Percentiles rank a stretch among this genome's conserved stretches.
These are phyloP conservation scores for Episyrphus balteatus DNA, from an alignment of 1,140 invertebrate species.

Conservation along the genomic window DNA sequence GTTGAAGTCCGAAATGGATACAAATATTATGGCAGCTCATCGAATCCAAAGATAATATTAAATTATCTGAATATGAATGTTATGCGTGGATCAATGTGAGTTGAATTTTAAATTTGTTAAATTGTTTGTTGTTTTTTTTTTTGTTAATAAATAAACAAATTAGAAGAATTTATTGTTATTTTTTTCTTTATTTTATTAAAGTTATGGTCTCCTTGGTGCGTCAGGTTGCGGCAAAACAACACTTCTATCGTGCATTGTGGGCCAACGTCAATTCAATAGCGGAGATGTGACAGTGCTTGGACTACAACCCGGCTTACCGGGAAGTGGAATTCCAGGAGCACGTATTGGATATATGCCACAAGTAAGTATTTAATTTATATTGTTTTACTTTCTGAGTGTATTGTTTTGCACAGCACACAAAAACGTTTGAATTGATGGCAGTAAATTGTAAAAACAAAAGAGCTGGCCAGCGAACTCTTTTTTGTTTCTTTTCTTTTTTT, in stretches of 20 bases:
- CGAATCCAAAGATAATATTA: slow-evolving; percentile 41
- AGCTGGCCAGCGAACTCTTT: neutral
- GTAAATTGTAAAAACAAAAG: neutral
- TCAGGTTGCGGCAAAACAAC: slow-evolving; percentile 82
- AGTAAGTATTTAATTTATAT: slow-evolving; percentile 35
- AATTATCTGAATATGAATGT: slow-evolving; percentile 46
- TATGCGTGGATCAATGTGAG: slow-evolving; percentile 47
- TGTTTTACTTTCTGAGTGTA: no score
- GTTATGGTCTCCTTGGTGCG: slow-evolving; percentile 76
- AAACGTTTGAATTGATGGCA: neutral
- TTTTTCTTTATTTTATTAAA: slow-evolving; percentile 32
- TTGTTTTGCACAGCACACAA: neutral
- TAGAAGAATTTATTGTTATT: neutral
- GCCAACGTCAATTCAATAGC: slow-evolving; percentile 56
- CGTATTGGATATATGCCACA: slow-evolving; percentile 79
- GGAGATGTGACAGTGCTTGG: slow-evolving; percentile 73
- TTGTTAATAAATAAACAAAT: neutral
- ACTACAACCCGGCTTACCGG: slow-evolving; percentile 56
- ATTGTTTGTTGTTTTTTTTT: neutral
- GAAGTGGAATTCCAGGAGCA: slow-evolving; percentile 65
- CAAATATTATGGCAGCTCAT: slow-evolving; percentile 44
- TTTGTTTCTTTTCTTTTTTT: neutral
- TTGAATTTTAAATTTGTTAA: slow-evolving; percentile 18
- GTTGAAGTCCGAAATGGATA: slow-evolving; percentile 44
- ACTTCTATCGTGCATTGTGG: slow-evolving; percentile 74